These are phyloP conservation scores for Leucozona laternaria DNA, from an alignment of 2,888 invertebrate species.

Conservation along the genomic window DNA sequence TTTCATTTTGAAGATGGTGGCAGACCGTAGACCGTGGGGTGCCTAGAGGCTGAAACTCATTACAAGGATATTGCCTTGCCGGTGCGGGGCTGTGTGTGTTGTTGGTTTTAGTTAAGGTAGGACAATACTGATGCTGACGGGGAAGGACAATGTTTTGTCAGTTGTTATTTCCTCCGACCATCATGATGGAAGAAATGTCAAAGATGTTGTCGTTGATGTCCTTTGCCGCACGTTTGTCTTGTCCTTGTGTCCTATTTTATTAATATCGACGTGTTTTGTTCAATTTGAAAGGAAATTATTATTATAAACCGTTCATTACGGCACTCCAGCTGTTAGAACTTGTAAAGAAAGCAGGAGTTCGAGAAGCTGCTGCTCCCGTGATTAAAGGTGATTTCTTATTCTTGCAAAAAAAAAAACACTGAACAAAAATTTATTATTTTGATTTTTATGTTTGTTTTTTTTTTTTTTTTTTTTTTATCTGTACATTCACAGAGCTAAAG, in stretches of 20 bases:
- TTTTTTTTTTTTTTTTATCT: background rate
- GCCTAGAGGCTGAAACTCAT: slow-evolving; percentile 11
- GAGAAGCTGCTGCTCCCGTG: background rate
- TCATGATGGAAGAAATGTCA: background rate
- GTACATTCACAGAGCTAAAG: background rate
- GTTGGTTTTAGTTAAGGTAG: background rate
- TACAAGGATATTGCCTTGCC: slow-evolving; percentile 1
- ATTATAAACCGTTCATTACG: slow-evolving; percentile 52
- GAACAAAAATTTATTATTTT: background rate
- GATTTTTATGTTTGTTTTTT: background rate
- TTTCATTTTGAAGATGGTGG: background rate
- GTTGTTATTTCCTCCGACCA: slow-evolving; percentile 18
- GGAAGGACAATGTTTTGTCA: slow-evolving; percentile 16
- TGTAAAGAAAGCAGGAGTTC: background rate
- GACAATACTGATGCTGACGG: background rate
- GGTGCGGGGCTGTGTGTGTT: background rate
- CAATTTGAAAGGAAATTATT: slow-evolving; percentile 66
- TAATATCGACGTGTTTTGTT: slow-evolving; percentile 34
- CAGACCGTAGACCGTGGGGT: slow-evolving; percentile 22
- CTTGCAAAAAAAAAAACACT: background rate
- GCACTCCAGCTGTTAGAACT: slow-evolving; percentile 34
- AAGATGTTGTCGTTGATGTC: slow-evolving; percentile 14
- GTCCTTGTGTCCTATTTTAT: slow-evolving; percentile 11
- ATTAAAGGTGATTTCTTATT: background rate
- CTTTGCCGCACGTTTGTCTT: background rate